phyloP scores from a whole-genome alignment of 1,140 invertebrate species.

The Drosophila melanica region DNA sequence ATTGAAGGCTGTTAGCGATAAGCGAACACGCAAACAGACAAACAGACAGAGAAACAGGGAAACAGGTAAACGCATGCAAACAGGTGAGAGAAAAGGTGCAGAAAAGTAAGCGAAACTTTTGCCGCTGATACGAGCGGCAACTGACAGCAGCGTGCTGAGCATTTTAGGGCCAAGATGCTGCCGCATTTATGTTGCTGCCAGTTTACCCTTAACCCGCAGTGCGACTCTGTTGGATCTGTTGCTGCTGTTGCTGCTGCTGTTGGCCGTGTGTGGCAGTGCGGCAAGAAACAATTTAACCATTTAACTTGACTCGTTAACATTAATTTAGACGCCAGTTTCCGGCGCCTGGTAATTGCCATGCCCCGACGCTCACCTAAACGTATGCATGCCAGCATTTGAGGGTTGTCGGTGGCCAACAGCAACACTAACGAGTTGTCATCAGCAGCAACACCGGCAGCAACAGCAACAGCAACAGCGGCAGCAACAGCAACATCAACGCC shows the following conservation, averaged over 20 bases:
- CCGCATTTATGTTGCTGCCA: constrained; percentile 1
- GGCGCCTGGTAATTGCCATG: constrained; percentile 46
- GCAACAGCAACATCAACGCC: constrained; percentile 20
- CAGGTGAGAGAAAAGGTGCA: constrained; percentile 44
- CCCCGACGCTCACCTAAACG: neutral
- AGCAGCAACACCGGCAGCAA: constrained; percentile 22
- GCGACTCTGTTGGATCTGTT: constrained; percentile 3
- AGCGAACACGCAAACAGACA: constrained; percentile 50
- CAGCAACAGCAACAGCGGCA: constrained; percentile 6
- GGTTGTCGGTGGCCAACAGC: constrained; percentile 33
- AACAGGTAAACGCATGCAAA: constrained; percentile 25
- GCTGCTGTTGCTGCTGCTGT: constrained; percentile 13
- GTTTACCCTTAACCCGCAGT: constrained; percentile 42
- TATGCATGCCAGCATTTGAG: constrained; percentile 1
- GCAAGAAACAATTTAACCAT: constrained; percentile 60
- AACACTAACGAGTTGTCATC: constrained; percentile 55
- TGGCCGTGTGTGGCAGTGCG: constrained; percentile 27
- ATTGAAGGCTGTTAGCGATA: constrained; percentile 56
- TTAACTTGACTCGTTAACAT: constrained; percentile 66
- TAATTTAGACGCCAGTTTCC: constrained; percentile 60
- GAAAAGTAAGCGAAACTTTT: constrained; percentile 43
- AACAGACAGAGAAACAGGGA: neutral
- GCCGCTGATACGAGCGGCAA: constrained; percentile 33
- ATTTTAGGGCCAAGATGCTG: constrained; percentile 17
- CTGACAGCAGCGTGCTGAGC: constrained; percentile 39